These are phyloP conservation scores for Onthophagus taurus DNA, from an alignment of 1,140 invertebrate species.

Conservation along the genomic window DNA sequence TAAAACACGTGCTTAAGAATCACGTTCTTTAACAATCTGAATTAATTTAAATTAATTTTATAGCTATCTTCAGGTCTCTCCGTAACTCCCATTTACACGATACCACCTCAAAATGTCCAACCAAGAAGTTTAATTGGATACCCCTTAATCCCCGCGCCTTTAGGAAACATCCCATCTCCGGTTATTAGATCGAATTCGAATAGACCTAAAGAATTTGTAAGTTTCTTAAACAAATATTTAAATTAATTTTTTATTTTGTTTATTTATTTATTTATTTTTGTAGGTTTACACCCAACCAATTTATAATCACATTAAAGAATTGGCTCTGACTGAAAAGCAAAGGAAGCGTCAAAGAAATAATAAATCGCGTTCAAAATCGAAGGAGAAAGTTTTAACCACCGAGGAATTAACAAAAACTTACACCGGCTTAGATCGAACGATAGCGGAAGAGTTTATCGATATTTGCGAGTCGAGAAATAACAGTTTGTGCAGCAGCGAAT, in stretches of 20 bases:
- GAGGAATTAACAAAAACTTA: conserved; percentile 50
- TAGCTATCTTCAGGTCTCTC: conserved; percentile 1
- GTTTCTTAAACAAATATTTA: too few species aligned
- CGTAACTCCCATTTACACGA: not conserved
- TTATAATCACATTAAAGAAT: not conserved
- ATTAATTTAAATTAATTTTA: too few species aligned
- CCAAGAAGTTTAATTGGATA: conserved; percentile 19
- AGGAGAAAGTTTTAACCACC: conserved; percentile 33
- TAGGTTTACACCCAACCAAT: not conserved
- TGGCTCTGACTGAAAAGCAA: too few species aligned
- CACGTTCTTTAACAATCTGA: too few species aligned
- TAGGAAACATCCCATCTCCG: conserved; percentile 32
- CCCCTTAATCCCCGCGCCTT: conserved; percentile 32
- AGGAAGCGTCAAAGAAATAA: conserved; percentile 12
- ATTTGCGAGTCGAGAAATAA: conserved; percentile 46
- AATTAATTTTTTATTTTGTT: too few species aligned
- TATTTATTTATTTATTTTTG: not conserved
- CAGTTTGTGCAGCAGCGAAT: conserved; percentile 29
- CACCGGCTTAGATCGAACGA: conserved; percentile 51
- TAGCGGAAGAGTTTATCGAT: conserved; percentile 55
- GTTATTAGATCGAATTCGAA: conserved; percentile 22
- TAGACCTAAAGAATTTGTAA: conserved; percentile 11
- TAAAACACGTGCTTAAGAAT: too few species aligned
- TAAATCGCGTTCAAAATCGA: conserved; percentile 23
- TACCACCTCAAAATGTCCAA: not conserved